phyloP scores from a whole-genome alignment of 2,113 vertebrate species.

The Chlamydotis undulata region DNA sequence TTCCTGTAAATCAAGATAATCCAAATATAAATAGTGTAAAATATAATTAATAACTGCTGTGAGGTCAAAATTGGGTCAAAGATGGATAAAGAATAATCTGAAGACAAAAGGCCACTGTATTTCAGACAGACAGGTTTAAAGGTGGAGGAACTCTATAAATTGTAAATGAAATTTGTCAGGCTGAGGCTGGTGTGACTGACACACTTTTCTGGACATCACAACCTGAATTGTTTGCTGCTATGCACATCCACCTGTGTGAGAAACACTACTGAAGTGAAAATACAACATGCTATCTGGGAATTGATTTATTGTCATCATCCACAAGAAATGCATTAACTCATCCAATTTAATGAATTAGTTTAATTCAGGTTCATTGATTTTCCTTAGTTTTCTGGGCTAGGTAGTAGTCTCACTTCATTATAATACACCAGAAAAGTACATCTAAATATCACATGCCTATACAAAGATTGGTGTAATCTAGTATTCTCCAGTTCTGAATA shows the following conservation, averaged over 20 bases:
- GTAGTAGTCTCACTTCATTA: neutral
- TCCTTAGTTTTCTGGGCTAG: neutral
- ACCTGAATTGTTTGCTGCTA: neutral
- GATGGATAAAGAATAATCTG: constrained; percentile 44
- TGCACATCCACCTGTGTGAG: accelerated
- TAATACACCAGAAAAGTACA: neutral
- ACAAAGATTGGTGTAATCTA: neutral
- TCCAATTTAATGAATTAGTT: neutral
- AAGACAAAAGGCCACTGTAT: neutral
- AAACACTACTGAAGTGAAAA: neutral
- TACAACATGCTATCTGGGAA: neutral
- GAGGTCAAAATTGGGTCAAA: constrained; percentile 21
- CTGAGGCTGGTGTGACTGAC: neutral
- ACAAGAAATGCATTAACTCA: neutral
- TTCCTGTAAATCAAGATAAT: constrained; percentile 23
- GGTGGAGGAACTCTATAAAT: neutral
- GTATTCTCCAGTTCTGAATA: neutral
- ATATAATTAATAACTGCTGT: neutral
- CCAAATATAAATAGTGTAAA: constrained; percentile 9
- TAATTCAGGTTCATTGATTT: neutral
- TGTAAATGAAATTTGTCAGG: neutral
- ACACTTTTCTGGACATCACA: neutral
- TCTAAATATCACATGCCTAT: neutral
- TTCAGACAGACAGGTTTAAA: constrained; percentile 9
- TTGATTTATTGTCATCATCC: neutral